Evolutionary conservation across 1,140 invertebrate species (phyloP).

Genomic region (Bicyclus anynana): DNA sequence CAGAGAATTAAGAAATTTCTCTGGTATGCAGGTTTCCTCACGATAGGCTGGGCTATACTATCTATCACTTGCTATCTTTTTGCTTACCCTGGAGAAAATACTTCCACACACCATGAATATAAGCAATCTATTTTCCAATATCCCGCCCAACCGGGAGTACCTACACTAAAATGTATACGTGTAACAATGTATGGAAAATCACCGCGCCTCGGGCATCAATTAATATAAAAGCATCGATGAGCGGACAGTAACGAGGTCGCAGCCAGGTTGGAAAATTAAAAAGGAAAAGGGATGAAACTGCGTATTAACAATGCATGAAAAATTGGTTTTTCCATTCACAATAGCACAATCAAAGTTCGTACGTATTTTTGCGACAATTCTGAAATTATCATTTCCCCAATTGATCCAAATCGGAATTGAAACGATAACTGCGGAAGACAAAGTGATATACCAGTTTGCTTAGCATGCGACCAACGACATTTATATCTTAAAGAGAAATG

Average conservation of each 20-base stretch:
- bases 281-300: not conserved
- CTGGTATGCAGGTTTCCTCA: no score
- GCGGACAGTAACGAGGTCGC: not conserved
- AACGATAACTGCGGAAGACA: no score
- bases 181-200: not conserved
- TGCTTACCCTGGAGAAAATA: not conserved
- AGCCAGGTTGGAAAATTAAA: not conserved
- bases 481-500: no score
- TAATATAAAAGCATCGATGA: slow-evolving; percentile 6
- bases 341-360: no score
- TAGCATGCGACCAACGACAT: no score
- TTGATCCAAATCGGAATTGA: no score
- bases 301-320: not conserved
- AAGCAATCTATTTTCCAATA: not conserved
- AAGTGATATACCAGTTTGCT: no score
- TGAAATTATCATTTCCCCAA: no score
- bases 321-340: not conserved
- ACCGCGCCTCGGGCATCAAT: not conserved
- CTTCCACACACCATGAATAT: not conserved
- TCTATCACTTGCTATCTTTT: no score
- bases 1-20: no score
- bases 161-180: not conserved
- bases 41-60: no score
- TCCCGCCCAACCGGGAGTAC: not conserved
- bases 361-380: no score